Evolutionary conservation across 2,888 invertebrate genomes (phyloP).

Genomic region (Chromoteleia sp.): DNA sequence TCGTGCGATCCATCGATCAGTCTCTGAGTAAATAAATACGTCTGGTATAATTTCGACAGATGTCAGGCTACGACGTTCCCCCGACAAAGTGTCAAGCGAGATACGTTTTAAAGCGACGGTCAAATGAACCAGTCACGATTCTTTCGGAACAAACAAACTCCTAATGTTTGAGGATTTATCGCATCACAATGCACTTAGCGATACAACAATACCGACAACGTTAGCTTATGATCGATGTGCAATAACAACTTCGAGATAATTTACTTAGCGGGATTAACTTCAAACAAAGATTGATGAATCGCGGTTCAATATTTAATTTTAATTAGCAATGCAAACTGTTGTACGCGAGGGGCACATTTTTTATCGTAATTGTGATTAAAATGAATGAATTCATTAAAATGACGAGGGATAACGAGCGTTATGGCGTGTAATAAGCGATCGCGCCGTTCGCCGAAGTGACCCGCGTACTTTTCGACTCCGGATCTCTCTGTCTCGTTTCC

Average conservation of each 20-base stretch:
- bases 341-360: neutral
- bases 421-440: constrained; percentile 20
- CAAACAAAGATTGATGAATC: constrained; percentile 54
- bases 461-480: constrained; percentile 24
- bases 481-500: constrained; percentile 11
- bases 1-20: constrained; percentile 55
- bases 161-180: constrained; percentile 51
- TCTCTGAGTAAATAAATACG: constrained; percentile 54
- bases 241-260: constrained; percentile 34
- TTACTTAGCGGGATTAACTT: constrained; percentile 43
- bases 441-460: constrained; percentile 28
- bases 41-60: constrained; percentile 67
- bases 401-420: neutral
- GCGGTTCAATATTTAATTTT: constrained; percentile 45
- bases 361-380: constrained; percentile 10
- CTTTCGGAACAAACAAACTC: constrained; percentile 40
- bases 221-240: constrained; percentile 50
- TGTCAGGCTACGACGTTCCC: constrained; percentile 55
- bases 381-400: constrained; percentile 18
- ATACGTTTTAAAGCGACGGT: constrained; percentile 58
- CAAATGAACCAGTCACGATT: constrained; percentile 48
- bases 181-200: constrained; percentile 41
- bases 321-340: constrained; percentile 37
- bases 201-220: constrained; percentile 1
- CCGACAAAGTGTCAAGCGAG: constrained; percentile 57